Base-by-base conservation (phyloP, 1,140 invertebrate genomes). In the Drosophila tani region DNA sequence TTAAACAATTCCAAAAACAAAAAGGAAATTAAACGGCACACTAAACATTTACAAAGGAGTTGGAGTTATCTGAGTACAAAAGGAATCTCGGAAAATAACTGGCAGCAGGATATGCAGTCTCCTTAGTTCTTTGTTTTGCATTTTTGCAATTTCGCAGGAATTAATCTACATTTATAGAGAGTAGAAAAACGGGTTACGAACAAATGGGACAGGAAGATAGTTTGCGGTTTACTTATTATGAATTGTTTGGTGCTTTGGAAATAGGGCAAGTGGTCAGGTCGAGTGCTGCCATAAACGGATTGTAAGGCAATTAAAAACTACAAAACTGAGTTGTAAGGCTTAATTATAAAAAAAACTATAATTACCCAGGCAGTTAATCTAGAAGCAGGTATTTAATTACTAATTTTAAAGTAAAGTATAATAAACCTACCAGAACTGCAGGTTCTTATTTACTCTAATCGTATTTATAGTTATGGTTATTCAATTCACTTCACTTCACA, bases 21-120 rank as follows among this genome's bases (percentile, higher is more conserved):
- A 8, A 8, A 12, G 12, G 8, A 4, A 19, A 15, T 58, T 58
- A 2, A 17, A 15, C n/a, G 50, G 50, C 24, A 27, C 21, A 57
- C n/a, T 63, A 63, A 57, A 58, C 27, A 57, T 19, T 57, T 7
- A 56, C n/a, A 63, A 63, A 35, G 27, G 35, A 15, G 50, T 40
- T 40, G 3, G 14, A 41, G n/a, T n/a, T 41, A 15, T n/a, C 32
- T 38, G 2, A 11, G 7, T 19, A 24, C 8, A 15, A 14, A 47
- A 47, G 24, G 2, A 27, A 49, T 21, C 21, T 24, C 1, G 6
- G 15, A 17, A 38, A 38, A 14, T 14, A 17, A n/a, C 15, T 24
- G 6, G 11, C 1, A 21, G 2, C 15, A 38, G 59, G 49, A 56
- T 24, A 56, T 62, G 49, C 19, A 35, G 38, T 21, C 59, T 38